Evolutionary conservation across 2,113 vertebrate species (phyloP).

Genomic region (Ondatra zibethicus): DNA sequence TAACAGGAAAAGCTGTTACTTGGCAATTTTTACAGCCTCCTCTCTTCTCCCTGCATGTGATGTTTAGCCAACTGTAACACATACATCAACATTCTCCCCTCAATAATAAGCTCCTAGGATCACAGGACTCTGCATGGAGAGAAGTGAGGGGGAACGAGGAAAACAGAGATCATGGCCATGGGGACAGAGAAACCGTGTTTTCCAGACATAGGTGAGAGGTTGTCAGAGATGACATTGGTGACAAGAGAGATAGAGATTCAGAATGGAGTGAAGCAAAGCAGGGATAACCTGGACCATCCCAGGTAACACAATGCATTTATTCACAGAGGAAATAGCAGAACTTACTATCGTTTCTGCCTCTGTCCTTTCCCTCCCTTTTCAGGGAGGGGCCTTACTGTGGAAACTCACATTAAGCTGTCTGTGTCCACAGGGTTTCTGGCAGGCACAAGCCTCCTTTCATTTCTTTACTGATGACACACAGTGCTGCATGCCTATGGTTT

Average conservation of each 20-base stretch:
- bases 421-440: background rate
- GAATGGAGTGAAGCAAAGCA: rapidly evolving
- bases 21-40: background rate
- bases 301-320: background rate
- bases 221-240: background rate
- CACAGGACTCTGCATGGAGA: background rate
- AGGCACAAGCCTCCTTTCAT: background rate
- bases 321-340: background rate
- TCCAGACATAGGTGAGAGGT: background rate
- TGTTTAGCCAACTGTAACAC: background rate
- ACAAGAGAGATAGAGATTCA: background rate
- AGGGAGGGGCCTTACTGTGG: background rate
- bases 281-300: too few species aligned
- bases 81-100: background rate
- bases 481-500: background rate
- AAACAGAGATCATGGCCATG: background rate
- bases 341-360: background rate
- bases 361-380: background rate
- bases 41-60: too few species aligned
- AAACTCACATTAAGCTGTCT: background rate
- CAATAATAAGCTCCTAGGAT: background rate
- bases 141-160: background rate
- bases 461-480: background rate
- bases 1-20: background rate
- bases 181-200: background rate